Conservation (phyloP, 1,140 invertebrate species). For the Phthorimaea operculella region DNA sequence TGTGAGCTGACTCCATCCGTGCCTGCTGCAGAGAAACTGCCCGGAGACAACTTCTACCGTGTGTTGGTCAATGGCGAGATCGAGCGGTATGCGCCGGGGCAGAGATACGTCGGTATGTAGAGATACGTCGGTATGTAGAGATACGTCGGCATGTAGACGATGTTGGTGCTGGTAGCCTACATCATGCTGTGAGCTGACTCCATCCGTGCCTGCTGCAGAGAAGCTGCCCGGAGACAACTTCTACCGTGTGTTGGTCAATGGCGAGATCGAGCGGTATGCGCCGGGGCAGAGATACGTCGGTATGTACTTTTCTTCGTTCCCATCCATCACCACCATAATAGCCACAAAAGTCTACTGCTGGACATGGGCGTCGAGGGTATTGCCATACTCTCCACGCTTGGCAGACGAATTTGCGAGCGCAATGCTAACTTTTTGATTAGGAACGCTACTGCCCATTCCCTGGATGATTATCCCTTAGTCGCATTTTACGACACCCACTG, state of each 20-base stretch:
- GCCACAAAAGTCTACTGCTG: too few relatives aligned
- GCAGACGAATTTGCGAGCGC: too few relatives aligned
- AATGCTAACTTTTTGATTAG: too few relatives aligned
- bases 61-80: constrained; percentile 80
- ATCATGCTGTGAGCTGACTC: constrained; percentile 38
- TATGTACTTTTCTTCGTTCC: constrained; percentile 36
- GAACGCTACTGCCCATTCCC: too few relatives aligned
- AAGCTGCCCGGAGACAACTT: constrained; percentile 81
- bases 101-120: constrained; percentile 77
- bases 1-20: constrained; percentile 37
- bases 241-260: constrained; percentile 80
- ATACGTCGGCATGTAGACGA: constrained; percentile 78
- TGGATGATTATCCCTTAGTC: too few relatives aligned
- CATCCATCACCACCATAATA: too few relatives aligned
- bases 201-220: constrained; percentile 37
- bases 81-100: constrained; percentile 81
- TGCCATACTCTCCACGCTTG: too few relatives aligned
- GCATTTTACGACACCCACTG: too few relatives aligned
- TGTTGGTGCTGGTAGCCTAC: too few relatives aligned
- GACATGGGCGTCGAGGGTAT: too few relatives aligned
- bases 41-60: constrained; percentile 85
- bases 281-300: constrained; percentile 83
- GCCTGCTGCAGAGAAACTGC: constrained; percentile 58
- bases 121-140: constrained; percentile 78
- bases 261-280: constrained; percentile 79